These are phyloP conservation scores for Panthera leo DNA, from an alignment of 2,113 vertebrate species.

Conservation along the genomic window DNA sequence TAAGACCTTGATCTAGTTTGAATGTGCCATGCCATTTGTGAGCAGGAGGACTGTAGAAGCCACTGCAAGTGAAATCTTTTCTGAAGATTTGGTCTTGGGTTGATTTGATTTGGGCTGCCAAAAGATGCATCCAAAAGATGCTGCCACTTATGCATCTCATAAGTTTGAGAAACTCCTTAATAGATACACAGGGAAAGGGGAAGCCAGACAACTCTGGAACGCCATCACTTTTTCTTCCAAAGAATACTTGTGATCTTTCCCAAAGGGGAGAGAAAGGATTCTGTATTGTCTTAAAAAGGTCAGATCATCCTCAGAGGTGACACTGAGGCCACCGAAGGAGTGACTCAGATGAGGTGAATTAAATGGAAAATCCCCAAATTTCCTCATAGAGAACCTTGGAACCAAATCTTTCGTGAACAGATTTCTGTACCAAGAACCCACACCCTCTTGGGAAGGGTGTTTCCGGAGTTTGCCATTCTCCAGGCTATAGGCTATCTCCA, in stretches of 20 bases:
- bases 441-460: neutral
- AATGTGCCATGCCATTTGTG: neutral
- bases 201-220: neutral
- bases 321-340: neutral
- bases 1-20: neutral
- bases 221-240: conserved; percentile 7
- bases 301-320: neutral
- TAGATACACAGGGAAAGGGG: neutral
- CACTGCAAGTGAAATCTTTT: neutral
- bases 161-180: neutral
- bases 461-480: neutral
- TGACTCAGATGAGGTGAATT: neutral
- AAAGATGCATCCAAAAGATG: neutral
- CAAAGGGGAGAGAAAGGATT: neutral
- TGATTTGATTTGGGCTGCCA: neutral
- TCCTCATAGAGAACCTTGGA: neutral
- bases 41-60: neutral
- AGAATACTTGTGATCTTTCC: conserved; percentile 1
- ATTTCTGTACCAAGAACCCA: conserved; percentile 1
- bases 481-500: neutral
- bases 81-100: neutral
- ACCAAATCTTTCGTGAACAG: neutral
- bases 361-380: conserved; percentile 2
- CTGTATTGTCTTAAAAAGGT: neutral
- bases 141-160: too few species aligned